phyloP scores from a whole-genome alignment of 2,888 invertebrate genomes.

The Dioctria linearis region DNA sequence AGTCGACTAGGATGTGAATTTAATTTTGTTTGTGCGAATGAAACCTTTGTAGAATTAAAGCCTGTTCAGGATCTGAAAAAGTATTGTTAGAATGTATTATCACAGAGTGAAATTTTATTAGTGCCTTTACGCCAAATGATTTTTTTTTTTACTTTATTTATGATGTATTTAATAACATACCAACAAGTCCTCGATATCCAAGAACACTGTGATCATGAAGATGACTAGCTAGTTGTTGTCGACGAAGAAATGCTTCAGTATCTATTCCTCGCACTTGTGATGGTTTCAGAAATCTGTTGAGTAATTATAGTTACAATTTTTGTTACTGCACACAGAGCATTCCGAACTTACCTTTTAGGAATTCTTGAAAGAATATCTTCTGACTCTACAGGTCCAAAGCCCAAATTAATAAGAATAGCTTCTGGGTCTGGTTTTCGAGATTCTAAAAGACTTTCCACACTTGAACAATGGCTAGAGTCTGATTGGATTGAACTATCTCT shows the following conservation, averaged over 20 bases:
- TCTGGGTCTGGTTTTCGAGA: conserved; percentile 91
- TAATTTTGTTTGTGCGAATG: conserved; percentile 58
- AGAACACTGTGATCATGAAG: conserved; percentile 83
- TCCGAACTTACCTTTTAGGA: conserved; percentile 73
- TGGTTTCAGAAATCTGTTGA: conserved; percentile 81
- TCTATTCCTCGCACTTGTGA: conserved; percentile 84
- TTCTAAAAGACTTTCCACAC: conserved; percentile 87
- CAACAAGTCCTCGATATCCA: conserved; percentile 84
- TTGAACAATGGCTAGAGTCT: conserved; percentile 79
- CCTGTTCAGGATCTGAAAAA: conserved; percentile 60
- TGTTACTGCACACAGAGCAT: conserved; percentile 63
- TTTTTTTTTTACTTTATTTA: background rate
- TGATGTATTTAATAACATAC: conserved; percentile 67
- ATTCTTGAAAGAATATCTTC: conserved; percentile 83
- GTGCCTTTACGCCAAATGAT: background rate
- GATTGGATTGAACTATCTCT: conserved; percentile 69
- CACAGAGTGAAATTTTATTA: background rate
- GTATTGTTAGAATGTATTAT: conserved; percentile 15
- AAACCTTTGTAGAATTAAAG: conserved; percentile 61
- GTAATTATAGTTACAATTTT: background rate
- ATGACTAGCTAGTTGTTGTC: conserved; percentile 81
- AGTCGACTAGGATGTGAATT: no score
- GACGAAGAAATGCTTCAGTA: conserved; percentile 81
- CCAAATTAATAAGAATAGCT: conserved; percentile 85
- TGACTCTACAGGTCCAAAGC: conserved; percentile 82